These are phyloP conservation scores for Tetheella fluctuosa DNA, from an alignment of 2,888 invertebrate species.

Conservation along the genomic window DNA sequence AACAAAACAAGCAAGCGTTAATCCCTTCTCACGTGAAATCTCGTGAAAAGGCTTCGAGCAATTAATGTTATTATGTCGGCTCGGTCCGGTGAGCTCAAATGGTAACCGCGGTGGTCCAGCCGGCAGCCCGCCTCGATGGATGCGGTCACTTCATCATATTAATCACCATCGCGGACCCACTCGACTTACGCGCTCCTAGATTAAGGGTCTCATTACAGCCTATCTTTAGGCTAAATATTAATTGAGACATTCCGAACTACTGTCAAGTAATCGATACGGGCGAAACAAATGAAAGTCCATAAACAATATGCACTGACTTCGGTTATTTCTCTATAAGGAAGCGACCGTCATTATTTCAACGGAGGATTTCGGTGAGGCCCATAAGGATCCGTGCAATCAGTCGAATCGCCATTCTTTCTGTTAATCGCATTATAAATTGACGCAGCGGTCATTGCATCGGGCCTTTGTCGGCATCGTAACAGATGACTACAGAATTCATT, in stretches of 20 bases:
- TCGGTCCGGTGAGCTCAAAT: constrained; percentile 47
- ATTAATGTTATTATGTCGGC: constrained; percentile 62
- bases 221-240: constrained; percentile 82
- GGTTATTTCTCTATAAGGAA: constrained; percentile 56
- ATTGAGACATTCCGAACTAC: constrained; percentile 80
- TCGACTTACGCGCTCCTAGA: constrained; percentile 80
- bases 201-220: constrained; percentile 73
- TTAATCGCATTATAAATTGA: constrained; percentile 82
- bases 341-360: constrained; percentile 58
- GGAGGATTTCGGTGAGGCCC: constrained; percentile 61
- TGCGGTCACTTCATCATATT: constrained; percentile 75
- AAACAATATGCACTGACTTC: constrained; percentile 53
- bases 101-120: constrained; percentile 62
- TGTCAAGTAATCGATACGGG: constrained; percentile 58
- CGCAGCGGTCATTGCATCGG: constrained; percentile 59
- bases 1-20: constrained; percentile 71
- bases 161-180: constrained; percentile 74
- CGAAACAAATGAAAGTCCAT: constrained; percentile 64
- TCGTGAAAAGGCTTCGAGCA: constrained; percentile 64
- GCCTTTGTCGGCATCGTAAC: constrained; percentile 76
- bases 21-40: constrained; percentile 75
- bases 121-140: constrained; percentile 56
- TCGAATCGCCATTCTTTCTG: constrained; percentile 74
- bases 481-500: constrained; percentile 65
- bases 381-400: constrained; percentile 73